Base-by-base conservation (phyloP, 2,797 vertebrate species). In the Myotis vivesi region DNA sequence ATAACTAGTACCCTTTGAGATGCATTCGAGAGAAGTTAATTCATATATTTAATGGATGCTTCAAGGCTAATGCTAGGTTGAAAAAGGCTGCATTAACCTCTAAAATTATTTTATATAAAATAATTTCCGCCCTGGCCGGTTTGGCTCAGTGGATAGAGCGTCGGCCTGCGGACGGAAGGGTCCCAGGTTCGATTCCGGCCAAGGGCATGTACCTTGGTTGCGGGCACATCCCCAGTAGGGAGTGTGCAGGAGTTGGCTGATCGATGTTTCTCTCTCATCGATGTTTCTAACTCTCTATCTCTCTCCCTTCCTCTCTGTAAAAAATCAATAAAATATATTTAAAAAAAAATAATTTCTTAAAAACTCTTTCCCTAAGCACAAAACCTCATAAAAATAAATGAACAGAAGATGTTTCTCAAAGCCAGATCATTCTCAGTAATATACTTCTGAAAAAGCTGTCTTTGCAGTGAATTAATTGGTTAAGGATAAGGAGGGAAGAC, bases 391-490 rank as follows among this genome's bases (percentile, higher is more conserved):
- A 93, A 91, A 88, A 75, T 16, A 84, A 91, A 36, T 46, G 16
- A 95, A 90, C 20, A 83, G 46, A 90, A 86, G 20, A 82, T 16
- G 93, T 77, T 90, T 93, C 46, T 76, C 25, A 72, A 22, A 91
- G 22, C 94, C 51, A 91, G 30, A 76, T 81, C 13, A 51, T 86
- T 84, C 46, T 91, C 38, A 69, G 49, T 84, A 72, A 64, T 59
- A 16, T 7, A 55, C 92, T 95, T 94, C 76, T 94, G 75, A 73
- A 90, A 92, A 94, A 77, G 41, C 41, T 92, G n/a, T 49, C 76
- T 84, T 92, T 86, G 38, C 76, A 76, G n/a, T 83, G 41, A 80
- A 72, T 89, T 92, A 83, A 76, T 85, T 94, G 46, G 16, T 76
- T 92, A 79, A 84, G 62, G 36, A 72, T 92, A 79, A 85, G 36